Percentiles rank a stretch among this genome's conserved stretches.
Conservation (phyloP, 2,113 vertebrate genomes). For the Etheostoma cragini region DNA sequence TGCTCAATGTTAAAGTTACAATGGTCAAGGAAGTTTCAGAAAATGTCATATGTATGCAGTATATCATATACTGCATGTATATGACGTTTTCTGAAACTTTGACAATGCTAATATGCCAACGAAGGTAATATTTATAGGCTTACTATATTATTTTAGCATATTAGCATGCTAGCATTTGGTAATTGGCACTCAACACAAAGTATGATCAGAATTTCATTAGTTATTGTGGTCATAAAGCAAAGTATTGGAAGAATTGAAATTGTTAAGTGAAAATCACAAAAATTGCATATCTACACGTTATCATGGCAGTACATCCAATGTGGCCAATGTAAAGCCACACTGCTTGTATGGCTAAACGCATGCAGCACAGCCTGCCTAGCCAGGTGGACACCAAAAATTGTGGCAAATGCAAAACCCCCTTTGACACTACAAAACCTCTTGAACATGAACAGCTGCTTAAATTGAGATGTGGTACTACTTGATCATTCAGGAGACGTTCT, state of each 20-base stretch:
- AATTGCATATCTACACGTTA: too few species aligned
- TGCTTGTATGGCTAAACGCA: background rate
- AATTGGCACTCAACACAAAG: background rate
- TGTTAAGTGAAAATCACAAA: background rate
- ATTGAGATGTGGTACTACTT: conserved; percentile 63
- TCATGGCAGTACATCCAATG: background rate
- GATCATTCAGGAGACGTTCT: conserved; percentile 70
- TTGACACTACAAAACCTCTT: conserved; percentile 51
- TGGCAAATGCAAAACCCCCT: conserved; percentile 40
- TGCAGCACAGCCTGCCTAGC: background rate
- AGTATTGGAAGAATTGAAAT: background rate
- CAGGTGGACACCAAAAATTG: conserved; percentile 3
- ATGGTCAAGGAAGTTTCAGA: background rate
- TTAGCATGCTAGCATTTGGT: background rate
- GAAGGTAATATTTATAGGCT: background rate
- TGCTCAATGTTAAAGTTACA: background rate
- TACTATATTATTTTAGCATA: background rate
- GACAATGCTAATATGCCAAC: background rate
- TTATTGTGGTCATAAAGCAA: background rate
- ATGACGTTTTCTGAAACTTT: too few species aligned
- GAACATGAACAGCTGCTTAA: conserved; percentile 49
- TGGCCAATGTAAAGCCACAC: too few species aligned
- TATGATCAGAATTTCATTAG: background rate
- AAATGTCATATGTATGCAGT: too few species aligned
- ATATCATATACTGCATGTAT: too few species aligned